Conservation (phyloP, 1,140 invertebrate genomes). For the Linepithema humile region DNA sequence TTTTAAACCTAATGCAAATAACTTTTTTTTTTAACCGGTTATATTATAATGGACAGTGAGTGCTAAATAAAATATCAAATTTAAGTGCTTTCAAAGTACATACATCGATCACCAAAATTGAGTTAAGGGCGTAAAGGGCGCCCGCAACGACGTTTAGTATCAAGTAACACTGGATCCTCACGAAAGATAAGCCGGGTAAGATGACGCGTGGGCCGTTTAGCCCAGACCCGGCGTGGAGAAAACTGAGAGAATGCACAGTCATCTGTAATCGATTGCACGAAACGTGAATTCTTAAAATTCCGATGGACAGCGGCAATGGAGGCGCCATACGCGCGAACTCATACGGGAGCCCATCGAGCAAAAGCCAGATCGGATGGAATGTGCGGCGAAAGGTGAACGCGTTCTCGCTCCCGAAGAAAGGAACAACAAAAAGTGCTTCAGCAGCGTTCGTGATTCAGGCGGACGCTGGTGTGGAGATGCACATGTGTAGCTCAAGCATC, state of each 20-base stretch:
- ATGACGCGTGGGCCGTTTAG: neutral
- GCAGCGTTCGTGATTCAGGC: constrained; percentile 22
- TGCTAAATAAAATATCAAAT: neutral
- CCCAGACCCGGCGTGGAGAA: constrained; percentile 51
- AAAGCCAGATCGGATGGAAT: constrained; percentile 64
- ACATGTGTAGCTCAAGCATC: constrained; percentile 12
- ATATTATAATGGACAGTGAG: neutral
- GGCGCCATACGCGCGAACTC: constrained; percentile 51
- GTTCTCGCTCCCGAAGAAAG: constrained; percentile 65
- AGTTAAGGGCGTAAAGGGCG: neutral
- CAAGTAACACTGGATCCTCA: neutral
- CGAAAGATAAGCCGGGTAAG: neutral
- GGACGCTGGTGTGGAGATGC: neutral
- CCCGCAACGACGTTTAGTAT: neutral
- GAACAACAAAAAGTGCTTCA: constrained; percentile 53
- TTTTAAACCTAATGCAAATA: too few relatives aligned
- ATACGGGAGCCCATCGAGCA: constrained; percentile 49
- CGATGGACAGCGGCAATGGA: constrained; percentile 27
- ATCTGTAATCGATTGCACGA: constrained; percentile 71
- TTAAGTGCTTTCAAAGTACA: neutral
- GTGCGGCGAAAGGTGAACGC: constrained; percentile 73
- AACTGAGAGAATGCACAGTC: constrained; percentile 44
- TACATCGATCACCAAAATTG: neutral
- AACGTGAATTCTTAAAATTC: constrained; percentile 67
- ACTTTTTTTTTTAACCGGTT: too few relatives aligned